Evolutionary conservation across 2,888 invertebrate species (phyloP), one percentile per base, ranked within the genome.

Genomic region (Drosophila leonis): DNA sequence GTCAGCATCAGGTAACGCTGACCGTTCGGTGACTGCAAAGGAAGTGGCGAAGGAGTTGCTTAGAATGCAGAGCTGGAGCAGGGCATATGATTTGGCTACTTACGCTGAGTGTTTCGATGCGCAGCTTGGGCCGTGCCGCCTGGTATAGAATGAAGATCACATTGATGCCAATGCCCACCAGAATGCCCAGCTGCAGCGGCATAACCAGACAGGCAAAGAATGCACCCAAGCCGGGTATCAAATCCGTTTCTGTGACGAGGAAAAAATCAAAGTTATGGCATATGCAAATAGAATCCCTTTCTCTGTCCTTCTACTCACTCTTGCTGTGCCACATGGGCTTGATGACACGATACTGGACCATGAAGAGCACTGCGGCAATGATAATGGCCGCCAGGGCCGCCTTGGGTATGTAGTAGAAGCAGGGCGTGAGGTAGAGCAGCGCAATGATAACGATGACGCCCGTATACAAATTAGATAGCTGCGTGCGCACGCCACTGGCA

Each of bases 271-370:
- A 20, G 29, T 15, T 27, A 13, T 18, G 24, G 12, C 8, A 18
- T 2, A 31, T 13, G 2, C 10, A 8, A 8, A 5, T 20, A 4
- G n/a, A n/a, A 39, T 6, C 20, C 13, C 8, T 31, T 12, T 29
- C 5, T 6, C n/a, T n/a, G n/a, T 24, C 4, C n/a, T 8, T 27
- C 6, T 44, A 94, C 95, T 95, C 92, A 97, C 97, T 97, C 93
- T 97, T 97, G 33, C 97, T 96, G 79, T 96, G 94, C 97, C 97
- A 98, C 96, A 98, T 97, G 0, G 97, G 97, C 84, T 95, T 95
- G 67, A 98, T 94, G 66, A 98, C 97, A 90, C 96, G 95, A 78
- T 97, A 96, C 92, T 98, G 97, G 7, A 98, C 96, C 97, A 98
- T 98, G 92, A 97, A 97, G 62, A 98, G 94, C 52, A 98, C 98